Percentiles rank a stretch among this genome's conserved stretches.
Evolutionary conservation across 2,888 invertebrate species (phyloP).

Genomic region (Metopia argyrocephala): DNA sequence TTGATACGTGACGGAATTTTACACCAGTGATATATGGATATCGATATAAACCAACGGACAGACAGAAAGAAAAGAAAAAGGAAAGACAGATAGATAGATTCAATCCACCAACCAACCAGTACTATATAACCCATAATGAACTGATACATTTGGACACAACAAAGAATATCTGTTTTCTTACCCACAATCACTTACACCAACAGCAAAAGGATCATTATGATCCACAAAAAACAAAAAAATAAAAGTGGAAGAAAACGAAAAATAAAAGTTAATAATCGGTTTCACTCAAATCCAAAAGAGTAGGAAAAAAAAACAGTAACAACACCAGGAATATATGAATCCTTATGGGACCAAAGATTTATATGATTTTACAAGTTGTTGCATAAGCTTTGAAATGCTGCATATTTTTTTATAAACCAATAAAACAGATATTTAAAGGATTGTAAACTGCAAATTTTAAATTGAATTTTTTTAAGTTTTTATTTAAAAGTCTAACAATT

Average conservation of each 20-base stretch:
- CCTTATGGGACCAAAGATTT: slow-evolving; percentile 42
- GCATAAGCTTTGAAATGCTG: slow-evolving; percentile 52
- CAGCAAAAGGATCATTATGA: slow-evolving; percentile 1
- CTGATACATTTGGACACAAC: slow-evolving; percentile 9
- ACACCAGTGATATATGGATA: slow-evolving; percentile 66
- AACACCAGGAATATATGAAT: not conserved
- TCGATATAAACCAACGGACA: slow-evolving; percentile 22
- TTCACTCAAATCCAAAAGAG: slow-evolving; percentile 53
- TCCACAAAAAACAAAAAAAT: slow-evolving; percentile 22
- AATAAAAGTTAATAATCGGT: slow-evolving; percentile 60
- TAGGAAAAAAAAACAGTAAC: slow-evolving; percentile 6
- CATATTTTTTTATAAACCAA: not conserved
- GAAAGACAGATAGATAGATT: not conserved
- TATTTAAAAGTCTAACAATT: no score
- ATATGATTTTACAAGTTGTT: slow-evolving; percentile 59
- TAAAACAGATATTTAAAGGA: slow-evolving; percentile 2
- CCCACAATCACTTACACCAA: not conserved
- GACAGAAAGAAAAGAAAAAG: slow-evolving; percentile 15
- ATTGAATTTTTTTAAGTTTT: no score
- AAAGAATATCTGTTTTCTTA: slow-evolving; percentile 1
- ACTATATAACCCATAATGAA: not conserved
- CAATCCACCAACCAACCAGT: slow-evolving; percentile 16
- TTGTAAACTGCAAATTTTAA: not conserved
- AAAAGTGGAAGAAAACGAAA: not conserved
- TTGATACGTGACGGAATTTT: slow-evolving; percentile 77